These are phyloP conservation scores for Ashinkailepas kermadecensis DNA, from an alignment of 2,888 invertebrate species.

Conservation along the genomic window DNA sequence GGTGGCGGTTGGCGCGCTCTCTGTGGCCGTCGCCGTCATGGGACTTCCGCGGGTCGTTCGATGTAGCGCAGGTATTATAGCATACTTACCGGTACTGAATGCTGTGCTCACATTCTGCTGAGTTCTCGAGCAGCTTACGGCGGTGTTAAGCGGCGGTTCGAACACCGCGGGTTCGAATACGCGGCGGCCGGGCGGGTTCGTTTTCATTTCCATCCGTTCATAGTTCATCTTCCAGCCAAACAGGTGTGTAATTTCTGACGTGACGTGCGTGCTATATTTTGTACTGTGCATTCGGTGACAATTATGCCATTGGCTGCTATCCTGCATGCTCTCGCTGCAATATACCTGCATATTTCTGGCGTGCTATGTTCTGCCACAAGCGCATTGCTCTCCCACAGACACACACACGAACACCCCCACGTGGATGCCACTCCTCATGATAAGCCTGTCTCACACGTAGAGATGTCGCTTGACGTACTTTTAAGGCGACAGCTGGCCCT, in stretches of 20 bases:
- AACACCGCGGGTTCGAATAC: neutral
- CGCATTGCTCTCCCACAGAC: too few species aligned
- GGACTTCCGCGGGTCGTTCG: neutral
- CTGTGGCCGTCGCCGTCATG: neutral
- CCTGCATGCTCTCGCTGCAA: slow-evolving; percentile 1
- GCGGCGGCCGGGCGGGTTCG: neutral
- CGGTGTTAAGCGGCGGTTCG: neutral
- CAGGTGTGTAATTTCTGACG: neutral
- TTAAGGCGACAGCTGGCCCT: too few species aligned
- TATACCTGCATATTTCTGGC: neutral
- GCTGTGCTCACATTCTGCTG: neutral
- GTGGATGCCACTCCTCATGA: too few species aligned
- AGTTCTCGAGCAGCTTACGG: neutral
- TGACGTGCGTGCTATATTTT: neutral
- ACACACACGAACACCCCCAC: too few species aligned
- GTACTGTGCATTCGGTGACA: neutral
- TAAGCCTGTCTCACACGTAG: too few species aligned
- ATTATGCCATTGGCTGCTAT: neutral
- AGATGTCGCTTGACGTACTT: too few species aligned
- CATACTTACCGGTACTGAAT: neutral
- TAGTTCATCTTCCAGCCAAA: neutral
- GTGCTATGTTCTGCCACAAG: too few species aligned
- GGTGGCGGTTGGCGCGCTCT: neutral
- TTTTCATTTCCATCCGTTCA: slow-evolving; percentile 4
- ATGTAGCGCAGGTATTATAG: neutral